phyloP scores from a whole-genome alignment of 1,140 invertebrate species.

The Cyrtorhinus lividipennis region DNA sequence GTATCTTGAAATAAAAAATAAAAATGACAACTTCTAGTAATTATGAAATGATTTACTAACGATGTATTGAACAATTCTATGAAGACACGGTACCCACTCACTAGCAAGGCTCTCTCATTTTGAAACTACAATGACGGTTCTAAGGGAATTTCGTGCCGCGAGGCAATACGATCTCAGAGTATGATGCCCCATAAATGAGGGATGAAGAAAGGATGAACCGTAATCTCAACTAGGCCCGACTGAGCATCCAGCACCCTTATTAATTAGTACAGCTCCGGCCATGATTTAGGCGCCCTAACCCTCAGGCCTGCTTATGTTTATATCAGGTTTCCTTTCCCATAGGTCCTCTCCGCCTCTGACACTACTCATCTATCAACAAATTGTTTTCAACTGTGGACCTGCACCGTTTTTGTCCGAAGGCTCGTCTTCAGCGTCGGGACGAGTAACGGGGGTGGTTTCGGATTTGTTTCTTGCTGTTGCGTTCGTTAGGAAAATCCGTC shows the following conservation, averaged over 20 bases:
- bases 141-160: too few relatives aligned
- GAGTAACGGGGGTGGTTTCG: background rate
- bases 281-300: background rate
- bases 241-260: background rate
- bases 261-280: background rate
- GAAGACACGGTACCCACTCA: too few relatives aligned
- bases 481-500: conserved; percentile 1
- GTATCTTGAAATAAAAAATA: too few relatives aligned
- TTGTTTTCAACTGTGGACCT: background rate
- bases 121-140: too few relatives aligned
- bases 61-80: too few relatives aligned
- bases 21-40: too few relatives aligned
- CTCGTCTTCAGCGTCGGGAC: background rate
- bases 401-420: background rate
- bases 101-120: too few relatives aligned
- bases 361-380: background rate
- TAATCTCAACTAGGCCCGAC: background rate
- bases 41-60: too few relatives aligned
- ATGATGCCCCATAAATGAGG: background rate
- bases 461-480: background rate
- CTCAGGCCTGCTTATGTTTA: background rate
- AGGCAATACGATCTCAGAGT: too few relatives aligned
- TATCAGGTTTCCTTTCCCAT: conserved; percentile 1
- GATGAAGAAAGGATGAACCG: background rate
- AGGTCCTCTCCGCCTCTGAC: background rate